phyloP scores from a whole-genome alignment of 2,888 invertebrate genomes.

The Silvanus unidentatus region DNA sequence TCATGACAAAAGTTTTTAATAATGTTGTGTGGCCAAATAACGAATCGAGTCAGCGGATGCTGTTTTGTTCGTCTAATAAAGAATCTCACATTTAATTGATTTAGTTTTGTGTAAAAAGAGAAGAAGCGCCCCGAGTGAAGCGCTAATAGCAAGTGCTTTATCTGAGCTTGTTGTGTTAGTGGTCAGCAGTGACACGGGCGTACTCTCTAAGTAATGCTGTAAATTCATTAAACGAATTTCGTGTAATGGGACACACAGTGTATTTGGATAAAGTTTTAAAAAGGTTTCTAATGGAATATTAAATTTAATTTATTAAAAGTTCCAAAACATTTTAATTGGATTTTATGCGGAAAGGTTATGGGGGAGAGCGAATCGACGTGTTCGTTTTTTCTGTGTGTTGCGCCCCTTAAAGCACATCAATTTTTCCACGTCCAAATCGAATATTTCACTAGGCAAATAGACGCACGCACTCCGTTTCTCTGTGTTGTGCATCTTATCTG shows the following conservation, averaged over 20 bases:
- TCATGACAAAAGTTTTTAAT: no score
- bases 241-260: slow-evolving; percentile 8
- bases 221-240: slow-evolving; percentile 13
- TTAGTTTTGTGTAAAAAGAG: slow-evolving; percentile 1
- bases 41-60: no score
- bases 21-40: no score
- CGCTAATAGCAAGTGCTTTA: no score
- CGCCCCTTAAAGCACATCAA: no score
- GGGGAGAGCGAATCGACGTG: no score
- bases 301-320: slow-evolving; percentile 12
- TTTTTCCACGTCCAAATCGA: no score
- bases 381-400: no score
- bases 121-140: neutral
- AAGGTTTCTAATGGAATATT: slow-evolving; percentile 9
- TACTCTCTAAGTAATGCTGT: slow-evolving; percentile 9
- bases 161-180: no score
- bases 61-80: neutral
- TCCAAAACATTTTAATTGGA: slow-evolving; percentile 8
- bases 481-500: neutral
- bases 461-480: no score
- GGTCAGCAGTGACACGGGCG: neutral
- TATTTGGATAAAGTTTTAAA: slow-evolving; percentile 9
- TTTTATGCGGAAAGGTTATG: slow-evolving; percentile 4
- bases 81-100: neutral
- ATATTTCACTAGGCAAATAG: no score